These are phyloP conservation scores for Limnodromus scolopaceus DNA, from an alignment of 2,797 vertebrate species.

Conservation along the genomic window DNA sequence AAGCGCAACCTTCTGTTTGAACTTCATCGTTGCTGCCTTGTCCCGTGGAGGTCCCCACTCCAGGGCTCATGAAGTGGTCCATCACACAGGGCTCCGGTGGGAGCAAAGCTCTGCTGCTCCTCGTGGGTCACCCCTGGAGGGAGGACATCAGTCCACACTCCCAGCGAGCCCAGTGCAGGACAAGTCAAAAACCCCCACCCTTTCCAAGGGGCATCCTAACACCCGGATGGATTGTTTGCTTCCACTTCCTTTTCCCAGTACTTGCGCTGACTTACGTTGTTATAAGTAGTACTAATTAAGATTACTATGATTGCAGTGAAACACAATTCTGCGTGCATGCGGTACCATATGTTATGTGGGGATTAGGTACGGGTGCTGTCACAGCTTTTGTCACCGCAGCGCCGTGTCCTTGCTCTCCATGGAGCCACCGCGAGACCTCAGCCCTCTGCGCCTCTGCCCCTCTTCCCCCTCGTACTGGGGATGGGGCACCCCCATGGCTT, in stretches of 20 bases:
- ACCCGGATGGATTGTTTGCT: neutral
- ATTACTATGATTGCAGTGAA: neutral
- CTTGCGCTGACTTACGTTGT: neutral
- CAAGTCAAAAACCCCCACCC: accelerated
- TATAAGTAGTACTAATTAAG: slow-evolving; percentile 29
- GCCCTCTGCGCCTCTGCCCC: neutral
- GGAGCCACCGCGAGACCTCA: neutral
- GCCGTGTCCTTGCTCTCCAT: accelerated
- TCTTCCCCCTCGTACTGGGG: accelerated
- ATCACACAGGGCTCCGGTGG: accelerated
- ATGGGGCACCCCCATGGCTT: neutral
- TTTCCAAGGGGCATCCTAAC: neutral
- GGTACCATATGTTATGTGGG: neutral
- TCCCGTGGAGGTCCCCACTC: neutral
- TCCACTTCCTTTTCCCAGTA: neutral
- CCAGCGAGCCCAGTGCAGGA: no score
- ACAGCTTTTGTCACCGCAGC: neutral
- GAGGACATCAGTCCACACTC: neutral
- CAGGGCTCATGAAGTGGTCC: neutral
- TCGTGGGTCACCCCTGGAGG: neutral
- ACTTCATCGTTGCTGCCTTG: neutral
- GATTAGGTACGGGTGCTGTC: neutral
- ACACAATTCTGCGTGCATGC: neutral
- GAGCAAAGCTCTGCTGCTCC: neutral
- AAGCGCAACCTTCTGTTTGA: neutral